These are phyloP conservation scores for Fabriciana adippe DNA, from an alignment of 2,888 invertebrate genomes.

Conservation along the genomic window DNA sequence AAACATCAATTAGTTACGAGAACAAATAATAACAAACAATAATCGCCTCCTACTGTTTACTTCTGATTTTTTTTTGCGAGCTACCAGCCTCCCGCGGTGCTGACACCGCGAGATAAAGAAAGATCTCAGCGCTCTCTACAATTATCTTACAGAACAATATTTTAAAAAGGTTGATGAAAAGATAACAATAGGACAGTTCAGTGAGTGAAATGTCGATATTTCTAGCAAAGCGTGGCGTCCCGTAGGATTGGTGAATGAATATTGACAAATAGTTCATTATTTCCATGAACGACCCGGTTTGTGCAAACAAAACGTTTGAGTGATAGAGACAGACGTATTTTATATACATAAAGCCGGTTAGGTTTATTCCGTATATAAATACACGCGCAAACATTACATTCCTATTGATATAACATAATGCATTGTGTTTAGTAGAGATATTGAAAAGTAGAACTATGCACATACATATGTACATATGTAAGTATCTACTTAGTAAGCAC, in stretches of 20 bases:
- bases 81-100: slow-evolving; percentile 48
- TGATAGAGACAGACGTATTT: slow-evolving; percentile 56
- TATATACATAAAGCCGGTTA: slow-evolving; percentile 54
- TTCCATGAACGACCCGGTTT: slow-evolving; percentile 61
- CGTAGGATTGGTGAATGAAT: slow-evolving; percentile 68
- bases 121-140: slow-evolving; percentile 56
- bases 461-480: slow-evolving; percentile 16
- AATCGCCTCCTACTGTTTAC: slow-evolving; percentile 57
- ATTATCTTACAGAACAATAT: slow-evolving; percentile 1
- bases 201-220: slow-evolving; percentile 52
- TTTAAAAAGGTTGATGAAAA: background rate
- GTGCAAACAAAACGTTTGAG: slow-evolving; percentile 64
- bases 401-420: slow-evolving; percentile 44
- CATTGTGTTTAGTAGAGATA: slow-evolving; percentile 36
- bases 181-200: slow-evolving; percentile 34
- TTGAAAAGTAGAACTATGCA: slow-evolving; percentile 28
- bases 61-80: slow-evolving; percentile 55
- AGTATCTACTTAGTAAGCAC: slow-evolving; percentile 1
- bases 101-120: slow-evolving; percentile 54
- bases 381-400: slow-evolving; percentile 53
- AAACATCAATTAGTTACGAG: slow-evolving; percentile 53
- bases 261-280: slow-evolving; percentile 70
- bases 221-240: slow-evolving; percentile 48
- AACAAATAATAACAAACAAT: slow-evolving; percentile 55
- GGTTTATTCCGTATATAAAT: slow-evolving; percentile 52